Conservation (phyloP, 1,140 invertebrate genomes). For the Thrips palmi region DNA sequence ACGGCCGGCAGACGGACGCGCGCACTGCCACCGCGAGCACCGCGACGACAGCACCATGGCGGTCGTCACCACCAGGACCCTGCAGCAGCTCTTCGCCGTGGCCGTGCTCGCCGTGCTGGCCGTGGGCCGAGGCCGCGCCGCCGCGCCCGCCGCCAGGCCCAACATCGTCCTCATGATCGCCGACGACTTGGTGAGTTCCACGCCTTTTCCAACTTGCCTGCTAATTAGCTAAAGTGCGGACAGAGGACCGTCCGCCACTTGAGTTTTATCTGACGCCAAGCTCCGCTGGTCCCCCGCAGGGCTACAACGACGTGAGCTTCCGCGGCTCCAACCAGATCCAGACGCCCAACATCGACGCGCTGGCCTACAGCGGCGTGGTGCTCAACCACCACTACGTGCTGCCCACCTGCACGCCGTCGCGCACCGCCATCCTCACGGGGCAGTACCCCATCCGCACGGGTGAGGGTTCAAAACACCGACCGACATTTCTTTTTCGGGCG, state of each 20-base stretch:
- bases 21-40: too few relatives aligned
- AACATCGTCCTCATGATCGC: constrained; percentile 37
- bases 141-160: constrained; percentile 18
- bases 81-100: too few relatives aligned
- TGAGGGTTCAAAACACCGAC: constrained; percentile 21
- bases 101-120: too few relatives aligned
- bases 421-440: constrained; percentile 40
- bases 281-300: constrained; percentile 26
- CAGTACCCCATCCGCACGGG: constrained; percentile 39
- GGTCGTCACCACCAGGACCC: too few relatives aligned
- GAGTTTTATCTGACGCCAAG: too few relatives aligned
- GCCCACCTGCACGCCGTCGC: constrained; percentile 38
- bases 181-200: constrained; percentile 32
- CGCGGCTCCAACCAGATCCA: constrained; percentile 45
- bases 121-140: too few relatives aligned
- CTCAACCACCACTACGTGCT: constrained; percentile 37
- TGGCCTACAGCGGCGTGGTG: constrained; percentile 39
- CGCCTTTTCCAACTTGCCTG: too few relatives aligned
- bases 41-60: too few relatives aligned
- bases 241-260: too few relatives aligned
- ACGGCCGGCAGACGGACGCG: too few relatives aligned
- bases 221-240: too few relatives aligned
- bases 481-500: too few relatives aligned
- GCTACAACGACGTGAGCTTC: constrained; percentile 53
- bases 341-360: constrained; percentile 44